A percentile compares a stretch with the other conserved stretches of the same genome.
These are phyloP conservation scores for Alces alces DNA, from an alignment of 2,113 vertebrate species.

Conservation along the genomic window DNA sequence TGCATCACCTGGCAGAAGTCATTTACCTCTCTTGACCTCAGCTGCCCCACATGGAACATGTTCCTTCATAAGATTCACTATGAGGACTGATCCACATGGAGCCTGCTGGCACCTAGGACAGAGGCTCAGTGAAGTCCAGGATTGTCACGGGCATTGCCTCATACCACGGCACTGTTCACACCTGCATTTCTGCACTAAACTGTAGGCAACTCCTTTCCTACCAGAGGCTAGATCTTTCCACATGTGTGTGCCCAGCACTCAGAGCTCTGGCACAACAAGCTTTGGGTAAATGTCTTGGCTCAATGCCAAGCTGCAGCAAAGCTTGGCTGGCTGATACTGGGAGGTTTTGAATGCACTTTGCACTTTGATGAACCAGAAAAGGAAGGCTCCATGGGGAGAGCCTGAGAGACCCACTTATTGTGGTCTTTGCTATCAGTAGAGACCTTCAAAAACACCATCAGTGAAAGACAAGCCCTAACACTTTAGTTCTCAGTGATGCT, in stretches of 20 bases:
- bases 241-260: accelerated
- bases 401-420: accelerated
- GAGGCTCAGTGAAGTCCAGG: neutral
- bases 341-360: neutral
- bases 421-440: neutral
- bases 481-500: neutral
- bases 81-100: no score
- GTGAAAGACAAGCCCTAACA: neutral
- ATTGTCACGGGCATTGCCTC: accelerated
- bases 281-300: neutral
- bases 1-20: neutral
- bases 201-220: neutral
- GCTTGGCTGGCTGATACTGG: accelerated
- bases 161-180: accelerated
- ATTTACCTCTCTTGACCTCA: neutral
- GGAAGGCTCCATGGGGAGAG: no score
- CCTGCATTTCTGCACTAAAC: neutral
- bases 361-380: no score
- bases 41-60: neutral
- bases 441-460: neutral
- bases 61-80: neutral
- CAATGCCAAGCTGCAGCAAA: neutral
- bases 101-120: no score
- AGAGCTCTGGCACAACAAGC: neutral
- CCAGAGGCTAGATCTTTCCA: neutral